phyloP scores from a whole-genome alignment of 2,113 vertebrate species.

The Psittacus erithacus region DNA sequence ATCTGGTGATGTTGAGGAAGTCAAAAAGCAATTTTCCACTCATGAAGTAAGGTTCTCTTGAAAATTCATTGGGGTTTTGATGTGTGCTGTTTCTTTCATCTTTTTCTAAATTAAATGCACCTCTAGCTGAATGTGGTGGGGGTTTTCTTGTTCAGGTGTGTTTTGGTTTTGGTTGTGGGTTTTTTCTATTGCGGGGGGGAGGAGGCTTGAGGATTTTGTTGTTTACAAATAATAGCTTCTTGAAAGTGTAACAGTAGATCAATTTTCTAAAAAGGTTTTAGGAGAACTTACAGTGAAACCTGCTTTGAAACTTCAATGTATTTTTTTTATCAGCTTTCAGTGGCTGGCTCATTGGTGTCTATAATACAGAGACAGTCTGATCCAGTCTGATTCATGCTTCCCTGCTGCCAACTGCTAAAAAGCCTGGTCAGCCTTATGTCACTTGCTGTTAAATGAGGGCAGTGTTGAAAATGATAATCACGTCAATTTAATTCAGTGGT shows the following conservation, averaged over 20 bases:
- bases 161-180: not conserved
- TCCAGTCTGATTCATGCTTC: not conserved
- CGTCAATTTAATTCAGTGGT: not conserved
- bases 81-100: not conserved
- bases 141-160: not conserved
- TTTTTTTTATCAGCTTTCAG: not conserved
- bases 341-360: not conserved
- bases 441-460: not conserved
- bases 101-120: not conserved
- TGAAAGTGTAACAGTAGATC: not conserved
- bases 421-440: not conserved
- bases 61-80: not conserved
- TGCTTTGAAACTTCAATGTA: not conserved
- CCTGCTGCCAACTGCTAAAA: not conserved
- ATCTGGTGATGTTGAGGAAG: slow-evolving; percentile 94
- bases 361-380: not conserved
- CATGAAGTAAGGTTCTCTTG: slow-evolving; percentile 84
- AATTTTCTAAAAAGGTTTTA: not conserved
- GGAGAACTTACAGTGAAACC: not conserved
- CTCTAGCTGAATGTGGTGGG: not conserved
- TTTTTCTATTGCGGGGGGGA: not conserved
- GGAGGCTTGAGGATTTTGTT: not conserved
- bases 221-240: not conserved
- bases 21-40: slow-evolving; percentile 96
- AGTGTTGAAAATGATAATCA: not conserved